Base-by-base conservation (phyloP, 2,888 invertebrate genomes). In the Merodon equestris region DNA sequence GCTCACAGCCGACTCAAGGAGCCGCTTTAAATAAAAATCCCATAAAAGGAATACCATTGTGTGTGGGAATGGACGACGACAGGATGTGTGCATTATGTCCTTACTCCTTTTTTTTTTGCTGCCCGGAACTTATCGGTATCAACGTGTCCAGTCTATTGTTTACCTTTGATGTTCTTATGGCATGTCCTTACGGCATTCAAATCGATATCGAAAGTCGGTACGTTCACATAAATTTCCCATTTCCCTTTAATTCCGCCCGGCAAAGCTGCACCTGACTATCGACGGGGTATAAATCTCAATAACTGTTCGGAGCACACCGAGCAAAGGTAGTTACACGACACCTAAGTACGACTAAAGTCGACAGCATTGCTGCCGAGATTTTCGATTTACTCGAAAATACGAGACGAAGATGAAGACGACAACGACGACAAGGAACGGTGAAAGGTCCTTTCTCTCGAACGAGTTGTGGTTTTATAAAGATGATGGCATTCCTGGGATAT, bases 401-500 rank as follows among this genome's bases (percentile, higher is more conserved):
- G 34, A 18, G 19, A 51, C 63, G 60, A 63, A 63, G 67, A 63
- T 27, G 27, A 27, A 27, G 27, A 27, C 27, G 70, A 47, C 38
- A 17, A 17, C 10, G 14, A 12, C 47, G 47, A 44, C 34, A 51
- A 18, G 19, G 36, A 38, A 51, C 63, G 60, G 63, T 70, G 67
- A 63, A 68, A 68, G 73, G 77, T 77, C 77, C 63, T 68, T 73
- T 72, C 64, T 70, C 64, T 44, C 60, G 74, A 74, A 79, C 74
- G 79, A 79, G 74, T 79, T 74, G 74, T 74, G 79, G 79, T 79
- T 79, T 79, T 79, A 79, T 79, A 79, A 79, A 74, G 79, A 79
- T 70, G 68, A 73, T 79, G 73, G 77, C 48, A 64, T 79, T 73
- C 70, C 63, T 67, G 50, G 73, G 74, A 64, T 40, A 40, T 10